These are phyloP conservation scores for Agelas oroides DNA, from an alignment of 37 sponge, comb jelly and placozoan genomes.

Conservation along the genomic window DNA sequence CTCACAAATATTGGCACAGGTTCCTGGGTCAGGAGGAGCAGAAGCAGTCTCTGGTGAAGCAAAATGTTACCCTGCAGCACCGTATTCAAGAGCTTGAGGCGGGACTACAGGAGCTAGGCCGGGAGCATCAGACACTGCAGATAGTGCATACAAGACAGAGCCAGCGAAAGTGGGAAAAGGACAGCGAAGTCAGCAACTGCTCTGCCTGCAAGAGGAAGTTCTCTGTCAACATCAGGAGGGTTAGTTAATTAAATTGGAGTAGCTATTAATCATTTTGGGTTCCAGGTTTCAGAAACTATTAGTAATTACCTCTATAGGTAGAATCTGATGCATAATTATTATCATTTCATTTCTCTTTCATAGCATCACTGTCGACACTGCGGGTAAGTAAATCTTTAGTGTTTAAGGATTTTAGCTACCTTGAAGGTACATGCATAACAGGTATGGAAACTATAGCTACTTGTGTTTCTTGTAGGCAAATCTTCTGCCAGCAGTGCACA, in stretches of 20 bases:
- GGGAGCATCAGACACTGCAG: constrained; percentile 73
- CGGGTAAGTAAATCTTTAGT: constrained; percentile 54
- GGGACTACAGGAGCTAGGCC: constrained; percentile 63
- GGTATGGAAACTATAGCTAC: too few relatives aligned
- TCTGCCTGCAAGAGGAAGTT: constrained; percentile 48
- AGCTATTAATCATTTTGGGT: too few relatives aligned
- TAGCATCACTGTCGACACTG: constrained; percentile 86
- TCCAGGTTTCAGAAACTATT: too few relatives aligned
- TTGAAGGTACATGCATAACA: too few relatives aligned
- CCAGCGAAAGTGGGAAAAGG: constrained; percentile 78
- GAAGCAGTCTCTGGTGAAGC: constrained; percentile 9
- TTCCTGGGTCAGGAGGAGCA: constrained; percentile 46
- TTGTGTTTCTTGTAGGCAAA: constrained; percentile 29
- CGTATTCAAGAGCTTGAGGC: constrained; percentile 40
- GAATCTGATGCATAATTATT: too few relatives aligned
- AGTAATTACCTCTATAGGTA: background rate
- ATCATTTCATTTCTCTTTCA: background rate
- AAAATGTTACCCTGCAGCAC: background rate
- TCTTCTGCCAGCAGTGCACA: constrained; percentile 74
- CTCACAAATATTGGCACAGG: background rate
- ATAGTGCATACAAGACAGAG: constrained; percentile 42
- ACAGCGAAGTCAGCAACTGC: constrained; percentile 67
- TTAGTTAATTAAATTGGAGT: constrained; percentile 11
- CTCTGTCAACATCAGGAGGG: constrained; percentile 65
- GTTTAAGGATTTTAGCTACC: too few relatives aligned